These are phyloP conservation scores for Perizoma affinitatum DNA, from an alignment of 2,888 invertebrate genomes.

Conservation along the genomic window DNA sequence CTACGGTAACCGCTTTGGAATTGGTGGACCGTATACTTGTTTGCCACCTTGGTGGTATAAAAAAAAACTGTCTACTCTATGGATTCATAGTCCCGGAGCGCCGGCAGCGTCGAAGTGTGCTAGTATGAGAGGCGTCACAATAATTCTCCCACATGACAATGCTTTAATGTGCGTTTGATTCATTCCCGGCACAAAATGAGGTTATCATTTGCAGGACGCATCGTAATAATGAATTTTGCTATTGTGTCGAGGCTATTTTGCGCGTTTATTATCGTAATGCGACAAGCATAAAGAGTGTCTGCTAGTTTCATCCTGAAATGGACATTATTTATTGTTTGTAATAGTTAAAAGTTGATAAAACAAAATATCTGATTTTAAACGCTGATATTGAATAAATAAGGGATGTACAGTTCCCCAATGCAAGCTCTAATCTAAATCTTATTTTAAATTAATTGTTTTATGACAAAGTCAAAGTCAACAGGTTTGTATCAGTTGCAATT, in stretches of 20 bases:
- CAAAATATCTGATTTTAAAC: too few relatives aligned
- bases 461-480: too few relatives aligned
- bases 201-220: conserved; percentile 77
- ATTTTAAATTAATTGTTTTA: too few relatives aligned
- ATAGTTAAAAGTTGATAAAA: too few relatives aligned
- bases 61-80: neutral
- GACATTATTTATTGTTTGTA: conserved; percentile 11
- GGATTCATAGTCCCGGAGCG: conserved; percentile 37
- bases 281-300: conserved; percentile 35
- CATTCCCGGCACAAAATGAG: conserved; percentile 79
- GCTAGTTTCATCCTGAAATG: conserved; percentile 8
- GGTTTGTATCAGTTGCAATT: too few relatives aligned
- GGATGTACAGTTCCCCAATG: too few relatives aligned
- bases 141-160: conserved; percentile 82
- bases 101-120: conserved; percentile 72
- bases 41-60: too few relatives aligned
- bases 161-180: conserved; percentile 82
- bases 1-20: too few relatives aligned
- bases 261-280: conserved; percentile 39
- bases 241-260: conserved; percentile 57
- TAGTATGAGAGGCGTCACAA: conserved; percentile 80
- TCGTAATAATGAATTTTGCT: conserved; percentile 74
- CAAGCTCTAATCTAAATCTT: too few relatives aligned
- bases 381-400: too few relatives aligned
- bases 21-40: too few relatives aligned